Evolutionary conservation across 2,888 invertebrate species (phyloP).

Genomic region (Drosophila imparisetae): DNA sequence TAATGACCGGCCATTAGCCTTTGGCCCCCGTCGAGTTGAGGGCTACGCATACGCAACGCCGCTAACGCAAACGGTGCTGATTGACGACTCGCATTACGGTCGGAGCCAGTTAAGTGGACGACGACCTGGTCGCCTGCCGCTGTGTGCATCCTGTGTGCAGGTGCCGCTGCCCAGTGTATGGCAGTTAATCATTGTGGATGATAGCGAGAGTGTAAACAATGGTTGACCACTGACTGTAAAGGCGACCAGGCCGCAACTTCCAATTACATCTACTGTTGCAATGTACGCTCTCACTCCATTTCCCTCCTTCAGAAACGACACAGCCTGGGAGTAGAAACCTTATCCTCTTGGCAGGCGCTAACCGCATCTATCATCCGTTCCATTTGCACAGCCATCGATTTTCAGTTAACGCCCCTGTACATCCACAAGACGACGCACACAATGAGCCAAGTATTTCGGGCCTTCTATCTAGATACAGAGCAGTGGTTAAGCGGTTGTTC

Average conservation of each 20-base stretch:
- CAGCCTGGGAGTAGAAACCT: slow-evolving; percentile 45
- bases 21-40: slow-evolving; percentile 82
- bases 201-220: slow-evolving; percentile 77
- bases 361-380: slow-evolving; percentile 82
- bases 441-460: slow-evolving; percentile 80
- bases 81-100: slow-evolving; percentile 78
- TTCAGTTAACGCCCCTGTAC: slow-evolving; percentile 75
- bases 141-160: slow-evolving; percentile 74
- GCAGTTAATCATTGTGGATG: slow-evolving; percentile 82
- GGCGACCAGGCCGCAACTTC: slow-evolving; percentile 61
- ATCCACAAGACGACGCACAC: slow-evolving; percentile 55
- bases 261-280: slow-evolving; percentile 69
- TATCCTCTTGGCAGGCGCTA: slow-evolving; percentile 69
- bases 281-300: background rate
- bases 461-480: slow-evolving; percentile 76
- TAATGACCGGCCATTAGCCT: slow-evolving; percentile 66
- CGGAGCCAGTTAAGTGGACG: slow-evolving; percentile 61
- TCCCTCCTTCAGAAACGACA: slow-evolving; percentile 29
- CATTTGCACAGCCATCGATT: slow-evolving; percentile 83
- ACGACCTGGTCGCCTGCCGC: slow-evolving; percentile 26
- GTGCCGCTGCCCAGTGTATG: slow-evolving; percentile 61
- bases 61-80: slow-evolving; percentile 87
- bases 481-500: slow-evolving; percentile 78
- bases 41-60: slow-evolving; percentile 89
- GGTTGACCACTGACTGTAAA: slow-evolving; percentile 40